These are phyloP conservation scores for Cephonodes hylas DNA, from an alignment of 2,888 invertebrate species.

Conservation along the genomic window DNA sequence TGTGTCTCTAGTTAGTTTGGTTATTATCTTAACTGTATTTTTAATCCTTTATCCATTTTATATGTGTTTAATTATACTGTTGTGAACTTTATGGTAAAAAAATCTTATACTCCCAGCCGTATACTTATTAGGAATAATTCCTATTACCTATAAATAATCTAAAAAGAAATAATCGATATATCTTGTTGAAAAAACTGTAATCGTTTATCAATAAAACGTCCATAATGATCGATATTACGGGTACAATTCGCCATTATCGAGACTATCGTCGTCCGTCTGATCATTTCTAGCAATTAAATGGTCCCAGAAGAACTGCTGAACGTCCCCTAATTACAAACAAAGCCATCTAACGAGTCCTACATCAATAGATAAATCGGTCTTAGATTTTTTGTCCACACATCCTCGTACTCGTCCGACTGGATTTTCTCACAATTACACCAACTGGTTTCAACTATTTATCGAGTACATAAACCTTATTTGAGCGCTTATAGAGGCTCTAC, in stretches of 20 bases:
- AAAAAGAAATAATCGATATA: too few species aligned
- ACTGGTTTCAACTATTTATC: constrained; percentile 31
- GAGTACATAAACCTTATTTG: constrained; percentile 1
- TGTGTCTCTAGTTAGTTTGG: too few species aligned
- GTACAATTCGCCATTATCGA: not conserved
- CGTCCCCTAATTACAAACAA: not conserved
- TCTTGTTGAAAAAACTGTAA: too few species aligned
- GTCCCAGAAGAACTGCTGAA: not conserved
- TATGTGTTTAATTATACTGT: too few species aligned
- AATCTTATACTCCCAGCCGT: too few species aligned
- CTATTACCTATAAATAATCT: too few species aligned
- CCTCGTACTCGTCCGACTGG: constrained; percentile 33
- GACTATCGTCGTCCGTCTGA: not conserved
- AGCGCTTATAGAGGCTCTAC: constrained; percentile 8
- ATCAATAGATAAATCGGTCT: constrained; percentile 33
- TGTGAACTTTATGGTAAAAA: too few species aligned
- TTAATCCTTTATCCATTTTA: too few species aligned
- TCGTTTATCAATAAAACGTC: too few species aligned
- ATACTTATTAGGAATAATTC: too few species aligned
- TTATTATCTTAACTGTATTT: too few species aligned
- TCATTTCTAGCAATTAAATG: not conserved
- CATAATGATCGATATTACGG: not conserved
- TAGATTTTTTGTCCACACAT: constrained; percentile 38
- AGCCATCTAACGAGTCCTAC: constrained; percentile 26
- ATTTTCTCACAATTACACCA: constrained; percentile 36